phyloP scores from a whole-genome alignment of 2,113 vertebrate genomes.

The Rhinopomastus cyanomelas region DNA sequence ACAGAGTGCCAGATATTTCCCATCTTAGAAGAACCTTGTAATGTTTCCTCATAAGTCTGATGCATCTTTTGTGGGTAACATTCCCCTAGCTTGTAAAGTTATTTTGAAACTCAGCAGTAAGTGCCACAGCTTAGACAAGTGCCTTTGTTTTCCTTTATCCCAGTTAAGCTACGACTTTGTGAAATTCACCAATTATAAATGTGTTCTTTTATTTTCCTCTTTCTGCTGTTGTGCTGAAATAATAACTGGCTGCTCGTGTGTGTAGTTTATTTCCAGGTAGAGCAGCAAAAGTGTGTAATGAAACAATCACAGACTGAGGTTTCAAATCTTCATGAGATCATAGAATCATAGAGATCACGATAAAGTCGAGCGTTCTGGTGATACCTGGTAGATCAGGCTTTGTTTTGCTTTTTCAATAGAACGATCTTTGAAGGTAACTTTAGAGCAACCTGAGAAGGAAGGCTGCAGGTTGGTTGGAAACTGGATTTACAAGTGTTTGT shows the following conservation, averaged over 20 bases:
- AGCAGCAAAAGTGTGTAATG: not conserved
- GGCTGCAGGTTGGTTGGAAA: not conserved
- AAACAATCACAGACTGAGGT: fast-evolving
- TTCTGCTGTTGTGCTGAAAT: not conserved
- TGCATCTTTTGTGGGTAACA: fast-evolving
- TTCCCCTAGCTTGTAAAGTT: not conserved
- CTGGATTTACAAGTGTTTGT: not conserved
- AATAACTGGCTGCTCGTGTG: not conserved
- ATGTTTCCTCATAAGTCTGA: not conserved
- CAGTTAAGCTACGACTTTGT: not conserved
- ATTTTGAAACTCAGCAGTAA: not conserved
- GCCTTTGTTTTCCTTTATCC: constrained; percentile 2
- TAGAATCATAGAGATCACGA: too few relatives aligned
- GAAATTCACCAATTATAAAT: not conserved
- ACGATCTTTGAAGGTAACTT: not conserved
- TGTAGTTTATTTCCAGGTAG: not conserved
- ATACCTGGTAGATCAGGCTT: not conserved
- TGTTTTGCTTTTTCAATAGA: not conserved
- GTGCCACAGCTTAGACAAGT: not conserved
- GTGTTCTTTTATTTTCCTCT: not conserved
- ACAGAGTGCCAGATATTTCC: not conserved
- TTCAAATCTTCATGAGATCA: not conserved
- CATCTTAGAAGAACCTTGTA: not conserved
- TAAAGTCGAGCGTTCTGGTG: not conserved
- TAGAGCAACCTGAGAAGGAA: not conserved